Base-by-base conservation (phyloP, 2,888 invertebrate species). In the Caenorhabditis sp. region DNA sequence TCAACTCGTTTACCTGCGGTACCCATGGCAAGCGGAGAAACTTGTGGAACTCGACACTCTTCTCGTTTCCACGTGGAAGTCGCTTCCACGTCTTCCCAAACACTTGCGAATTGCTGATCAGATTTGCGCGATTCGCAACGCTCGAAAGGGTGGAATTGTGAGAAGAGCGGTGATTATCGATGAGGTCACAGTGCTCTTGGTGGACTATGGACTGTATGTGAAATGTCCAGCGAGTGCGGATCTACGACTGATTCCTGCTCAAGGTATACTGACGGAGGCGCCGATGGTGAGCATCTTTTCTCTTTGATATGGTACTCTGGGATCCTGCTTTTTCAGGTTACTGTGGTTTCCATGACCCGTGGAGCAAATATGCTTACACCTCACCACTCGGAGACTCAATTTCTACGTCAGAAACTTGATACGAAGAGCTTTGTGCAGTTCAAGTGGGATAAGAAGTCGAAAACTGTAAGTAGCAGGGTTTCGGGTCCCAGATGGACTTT, bases 361-460 rank as follows among this genome's bases (percentile, higher is more conserved):
- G 53, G 44, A 2, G 15, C 18, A 11, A 53, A 28, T 15, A 1
- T 28, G 6, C 20, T 18, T 6, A 26, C 26, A 0, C 76, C 81
- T 4, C 81, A 81, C 20, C 70, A 76, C 61, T 81, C 81, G 60
- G 81, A 81, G 22, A 81, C 81, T 0, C 32, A 18, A 6, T 67
- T 71, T 24, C n/a, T 81, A 2, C 69, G 76, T 11, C 18, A 61
- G 18, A 62, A 61, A 24, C 18, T 81, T 64, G 53, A 22, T 24
- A 8, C 22, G 26, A 71, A 67, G 13, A 51, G 56, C 1, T 32
- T 3, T 13, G 69, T 81, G 13, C 68, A 51, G 9, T 81, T 81
- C 40, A 50, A 55, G 51, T 81, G 81, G 81, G 81, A 81, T 40
- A 64, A 70, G 37, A 81, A 76, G 40, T 50, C 76, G n/a, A 81